Percentiles rank a stretch among this genome's conserved stretches.
phyloP scores from a whole-genome alignment of 2,113 vertebrate genomes.

The Lepisosteus oculatus region DNA sequence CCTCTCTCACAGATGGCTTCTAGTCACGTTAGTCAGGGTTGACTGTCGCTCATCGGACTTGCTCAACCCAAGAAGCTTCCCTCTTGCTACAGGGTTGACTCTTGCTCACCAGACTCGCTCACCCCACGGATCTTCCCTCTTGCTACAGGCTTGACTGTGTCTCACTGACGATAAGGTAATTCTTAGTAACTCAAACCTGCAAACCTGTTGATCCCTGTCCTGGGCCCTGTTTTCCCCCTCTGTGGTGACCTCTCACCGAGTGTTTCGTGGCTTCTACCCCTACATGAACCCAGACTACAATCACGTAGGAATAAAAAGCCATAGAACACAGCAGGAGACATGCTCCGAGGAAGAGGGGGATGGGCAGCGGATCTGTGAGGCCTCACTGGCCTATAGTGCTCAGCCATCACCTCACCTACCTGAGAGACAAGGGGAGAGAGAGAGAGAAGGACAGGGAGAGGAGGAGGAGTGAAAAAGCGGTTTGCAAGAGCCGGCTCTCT shows the following conservation, averaged over 20 bases:
- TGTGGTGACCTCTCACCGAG: constrained; percentile 83
- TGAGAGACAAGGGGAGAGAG: constrained; percentile 14
- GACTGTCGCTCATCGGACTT: not conserved
- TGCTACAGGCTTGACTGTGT: not conserved
- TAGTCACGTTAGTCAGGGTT: too few species aligned
- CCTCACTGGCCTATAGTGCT: not conserved
- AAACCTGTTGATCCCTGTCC: too few species aligned
- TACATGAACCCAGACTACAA: constrained; percentile 95
- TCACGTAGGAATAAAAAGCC: constrained; percentile 99
- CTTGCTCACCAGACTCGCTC: not conserved
- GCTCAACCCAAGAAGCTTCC: not conserved
- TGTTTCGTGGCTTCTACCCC: constrained; percentile 99
- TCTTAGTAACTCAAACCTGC: not conserved
- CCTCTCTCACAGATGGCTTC: too few species aligned
- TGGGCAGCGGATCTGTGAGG: not conserved
- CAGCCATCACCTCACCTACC: constrained; percentile 35
- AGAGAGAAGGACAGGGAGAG: not conserved
- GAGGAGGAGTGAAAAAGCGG: not conserved
- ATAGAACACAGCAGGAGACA: constrained; percentile 93
- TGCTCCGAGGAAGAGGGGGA: constrained; percentile 30
- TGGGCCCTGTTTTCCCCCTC: not conserved
- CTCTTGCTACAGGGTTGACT: not conserved
- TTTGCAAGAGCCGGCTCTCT: not conserved
- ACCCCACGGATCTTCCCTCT: not conserved
- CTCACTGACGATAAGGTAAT: not conserved